Conservation (phyloP, 2,888 invertebrate genomes). For the Heliconius sara region DNA sequence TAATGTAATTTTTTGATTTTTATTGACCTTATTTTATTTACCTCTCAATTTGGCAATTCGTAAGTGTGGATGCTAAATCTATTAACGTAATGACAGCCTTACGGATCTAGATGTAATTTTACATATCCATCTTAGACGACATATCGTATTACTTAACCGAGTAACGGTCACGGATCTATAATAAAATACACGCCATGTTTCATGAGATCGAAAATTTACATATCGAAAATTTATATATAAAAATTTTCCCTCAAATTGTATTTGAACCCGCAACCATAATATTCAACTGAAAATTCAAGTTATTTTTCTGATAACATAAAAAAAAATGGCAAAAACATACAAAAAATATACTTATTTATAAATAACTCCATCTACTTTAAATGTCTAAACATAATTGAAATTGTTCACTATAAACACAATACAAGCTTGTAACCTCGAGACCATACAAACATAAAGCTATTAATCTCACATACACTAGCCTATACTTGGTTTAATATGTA, state of each 20-base stretch:
- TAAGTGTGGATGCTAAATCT: background rate
- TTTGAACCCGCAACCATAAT: too few species aligned
- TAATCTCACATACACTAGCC: slow-evolving; percentile 6
- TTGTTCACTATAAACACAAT: slow-evolving; percentile 11
- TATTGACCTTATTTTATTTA: too few species aligned
- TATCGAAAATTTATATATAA: background rate
- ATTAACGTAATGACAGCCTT: background rate
- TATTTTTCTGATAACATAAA: background rate
- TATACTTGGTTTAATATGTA: slow-evolving; percentile 11
- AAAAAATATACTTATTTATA: background rate
- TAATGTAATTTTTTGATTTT: too few species aligned
- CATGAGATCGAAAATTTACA: too few species aligned
- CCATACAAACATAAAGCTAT: background rate
- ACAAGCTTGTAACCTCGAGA: slow-evolving; percentile 5
- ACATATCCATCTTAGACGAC: background rate
- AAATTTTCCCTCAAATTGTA: background rate
- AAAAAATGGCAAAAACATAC: background rate
- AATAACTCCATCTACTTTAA: background rate
- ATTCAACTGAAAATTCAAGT: too few species aligned
- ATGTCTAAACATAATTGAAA: background rate
- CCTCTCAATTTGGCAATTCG: background rate
- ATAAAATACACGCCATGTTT: background rate
- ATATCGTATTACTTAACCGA: background rate
- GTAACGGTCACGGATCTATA: background rate
- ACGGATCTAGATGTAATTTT: background rate